Evolutionary conservation across 2,888 invertebrate genomes (phyloP).

Genomic region (Tinea trinotella): DNA sequence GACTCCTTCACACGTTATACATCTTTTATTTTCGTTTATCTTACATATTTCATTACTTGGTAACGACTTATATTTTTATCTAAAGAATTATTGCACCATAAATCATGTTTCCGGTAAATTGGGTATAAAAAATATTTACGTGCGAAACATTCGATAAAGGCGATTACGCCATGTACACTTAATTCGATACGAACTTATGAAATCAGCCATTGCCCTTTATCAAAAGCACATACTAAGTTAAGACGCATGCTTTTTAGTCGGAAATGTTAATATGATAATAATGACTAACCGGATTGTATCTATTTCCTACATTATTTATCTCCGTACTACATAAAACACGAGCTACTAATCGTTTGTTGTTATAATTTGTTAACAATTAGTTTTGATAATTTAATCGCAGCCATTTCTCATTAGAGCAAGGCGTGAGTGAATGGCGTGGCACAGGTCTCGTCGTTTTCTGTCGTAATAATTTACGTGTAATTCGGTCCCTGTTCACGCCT

Average conservation of each 20-base stretch:
- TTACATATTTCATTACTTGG: background rate
- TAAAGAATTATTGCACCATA: background rate
- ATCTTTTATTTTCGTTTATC: background rate
- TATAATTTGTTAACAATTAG: slow-evolving; percentile 5
- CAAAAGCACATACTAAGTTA: background rate
- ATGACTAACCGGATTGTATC: too few species aligned
- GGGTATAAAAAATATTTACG: background rate
- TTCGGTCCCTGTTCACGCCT: slow-evolving; percentile 29
- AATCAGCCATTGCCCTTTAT: background rate
- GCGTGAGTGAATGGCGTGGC: slow-evolving; percentile 42
- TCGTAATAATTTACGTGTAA: slow-evolving; percentile 42
- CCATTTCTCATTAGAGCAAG: slow-evolving; percentile 5
- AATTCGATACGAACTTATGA: background rate
- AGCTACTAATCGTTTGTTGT: background rate
- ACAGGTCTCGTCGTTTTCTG: slow-evolving; percentile 42
- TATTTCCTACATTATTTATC: too few species aligned
- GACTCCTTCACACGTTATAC: slow-evolving; percentile 1
- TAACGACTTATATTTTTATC: background rate
- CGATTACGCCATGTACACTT: background rate
- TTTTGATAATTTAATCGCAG: slow-evolving; percentile 2
- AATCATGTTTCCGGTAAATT: background rate
- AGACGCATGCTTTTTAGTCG: background rate
- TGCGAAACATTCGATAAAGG: background rate
- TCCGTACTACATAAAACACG: too few species aligned
- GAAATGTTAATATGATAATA: background rate